Evolutionary conservation across 2,113 vertebrate species (phyloP), one percentile per base, ranked within the genome.

Genomic region (Cygnus atratus): DNA sequence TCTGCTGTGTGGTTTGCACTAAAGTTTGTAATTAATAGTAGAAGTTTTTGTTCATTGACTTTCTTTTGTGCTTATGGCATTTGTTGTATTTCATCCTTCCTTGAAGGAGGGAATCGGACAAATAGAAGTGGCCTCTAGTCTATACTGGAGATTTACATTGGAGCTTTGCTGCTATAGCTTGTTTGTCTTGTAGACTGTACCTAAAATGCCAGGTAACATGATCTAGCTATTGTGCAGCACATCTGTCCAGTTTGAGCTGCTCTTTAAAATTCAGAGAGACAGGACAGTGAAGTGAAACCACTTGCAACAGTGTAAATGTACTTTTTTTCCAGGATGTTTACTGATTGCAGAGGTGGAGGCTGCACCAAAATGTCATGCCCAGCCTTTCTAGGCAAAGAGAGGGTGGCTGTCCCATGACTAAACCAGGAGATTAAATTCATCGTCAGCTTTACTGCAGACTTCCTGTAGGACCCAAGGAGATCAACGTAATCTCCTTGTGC

Each of bases 1-100:
- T 77, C 79, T 96, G 80, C 94, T 95, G 77, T 84, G 79, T 95
- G 73, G 72, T 94, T 97, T 96, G 97, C 96, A 97, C 96, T 97
- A 89, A 90, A 76, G 33, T 90, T 95, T 95, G 75, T 95, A 96
- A 95, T 83, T 92, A 93, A 63, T 75, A 70, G 65, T 63, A 39
- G 76, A 55, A 73, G 12, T 6, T 84, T 83, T 90, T 86, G 65
- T 88, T 94, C 16, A 16, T 37, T 85, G 74, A 75, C 18, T 92
- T 63, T 68, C 35, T 75, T 90, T 61, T 80, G 54, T 91, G 59
- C 65, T 92, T 58, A 18, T 85, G 77, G 50, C 19, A 57, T 95
- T 94, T 76, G 71, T 15, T 87, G 1, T 84, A 62, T 83, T 89
- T 79, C 55, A 22, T 76, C 37, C 54, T 89, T 91, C 17, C 5